phyloP scores from a whole-genome alignment of 1,140 invertebrate species.

The Pogonus chalceus region DNA sequence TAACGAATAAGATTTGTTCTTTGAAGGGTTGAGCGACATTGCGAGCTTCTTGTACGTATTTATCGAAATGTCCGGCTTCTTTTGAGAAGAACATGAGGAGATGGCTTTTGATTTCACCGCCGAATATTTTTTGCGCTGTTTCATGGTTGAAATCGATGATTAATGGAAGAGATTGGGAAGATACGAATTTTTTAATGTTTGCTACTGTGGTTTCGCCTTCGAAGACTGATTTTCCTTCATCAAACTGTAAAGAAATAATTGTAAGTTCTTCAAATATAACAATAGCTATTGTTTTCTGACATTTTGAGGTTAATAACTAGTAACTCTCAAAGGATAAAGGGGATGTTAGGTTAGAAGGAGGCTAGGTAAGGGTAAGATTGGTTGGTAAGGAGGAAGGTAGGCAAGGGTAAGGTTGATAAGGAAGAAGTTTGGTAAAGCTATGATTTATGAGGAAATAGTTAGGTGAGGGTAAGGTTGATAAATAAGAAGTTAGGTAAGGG shows the following conservation, averaged over 20 bases:
- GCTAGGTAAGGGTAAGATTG: no score
- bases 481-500: no score
- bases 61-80: slow-evolving; percentile 71
- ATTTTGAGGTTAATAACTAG: no score
- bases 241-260: slow-evolving; percentile 67
- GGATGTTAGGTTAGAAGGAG: background rate
- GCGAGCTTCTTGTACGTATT: slow-evolving; percentile 57
- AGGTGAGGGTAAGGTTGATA: no score
- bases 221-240: slow-evolving; percentile 78
- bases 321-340: no score
- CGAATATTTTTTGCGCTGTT: slow-evolving; percentile 95
- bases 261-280: no score
- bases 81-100: slow-evolving; percentile 91
- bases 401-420: no score
- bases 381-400: no score
- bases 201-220: slow-evolving; percentile 59
- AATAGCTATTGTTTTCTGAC: background rate
- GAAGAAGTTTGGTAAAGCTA: no score
- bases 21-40: slow-evolving; percentile 81
- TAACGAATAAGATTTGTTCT: slow-evolving; percentile 89
- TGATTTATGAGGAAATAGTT: no score
- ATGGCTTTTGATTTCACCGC: slow-evolving; percentile 94
- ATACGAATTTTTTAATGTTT: slow-evolving; percentile 73
- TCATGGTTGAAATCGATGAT: slow-evolving; percentile 97
- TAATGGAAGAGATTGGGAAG: slow-evolving; percentile 76